Evolutionary conservation across 2,113 vertebrate species (phyloP).

Genomic region (Isurus oxyrinchus): DNA sequence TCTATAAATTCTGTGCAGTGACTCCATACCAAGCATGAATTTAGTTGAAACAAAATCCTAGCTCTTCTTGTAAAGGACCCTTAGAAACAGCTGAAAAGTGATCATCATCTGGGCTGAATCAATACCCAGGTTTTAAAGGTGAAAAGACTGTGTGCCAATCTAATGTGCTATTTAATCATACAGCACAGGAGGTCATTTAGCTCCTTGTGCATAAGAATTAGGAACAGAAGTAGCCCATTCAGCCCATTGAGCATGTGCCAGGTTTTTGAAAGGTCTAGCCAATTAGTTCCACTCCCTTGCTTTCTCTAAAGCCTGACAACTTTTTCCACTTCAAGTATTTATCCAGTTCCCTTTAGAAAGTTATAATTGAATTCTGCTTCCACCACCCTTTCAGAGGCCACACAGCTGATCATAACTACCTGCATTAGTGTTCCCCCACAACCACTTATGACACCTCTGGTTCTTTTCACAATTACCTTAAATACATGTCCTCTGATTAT

Average conservation of each 20-base stretch:
- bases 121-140: background rate
- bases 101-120: background rate
- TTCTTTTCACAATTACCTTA: background rate
- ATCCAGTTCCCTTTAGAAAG: background rate
- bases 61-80: background rate
- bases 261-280: background rate
- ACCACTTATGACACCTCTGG: background rate
- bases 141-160: background rate
- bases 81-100: background rate
- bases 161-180: background rate
- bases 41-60: background rate
- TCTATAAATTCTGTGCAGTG: background rate
- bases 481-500: background rate
- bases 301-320: background rate
- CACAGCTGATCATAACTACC: background rate
- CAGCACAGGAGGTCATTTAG: background rate
- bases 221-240: background rate
- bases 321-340: background rate
- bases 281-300: background rate
- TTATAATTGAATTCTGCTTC: background rate
- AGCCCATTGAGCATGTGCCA: too few relatives aligned
- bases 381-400: background rate
- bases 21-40: background rate
- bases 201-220: background rate
- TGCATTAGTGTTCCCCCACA: background rate